Evolutionary conservation across 2,888 invertebrate genomes (phyloP), one percentile per base, ranked within the genome.

Genomic region (Omphaloscelis lunosa): DNA sequence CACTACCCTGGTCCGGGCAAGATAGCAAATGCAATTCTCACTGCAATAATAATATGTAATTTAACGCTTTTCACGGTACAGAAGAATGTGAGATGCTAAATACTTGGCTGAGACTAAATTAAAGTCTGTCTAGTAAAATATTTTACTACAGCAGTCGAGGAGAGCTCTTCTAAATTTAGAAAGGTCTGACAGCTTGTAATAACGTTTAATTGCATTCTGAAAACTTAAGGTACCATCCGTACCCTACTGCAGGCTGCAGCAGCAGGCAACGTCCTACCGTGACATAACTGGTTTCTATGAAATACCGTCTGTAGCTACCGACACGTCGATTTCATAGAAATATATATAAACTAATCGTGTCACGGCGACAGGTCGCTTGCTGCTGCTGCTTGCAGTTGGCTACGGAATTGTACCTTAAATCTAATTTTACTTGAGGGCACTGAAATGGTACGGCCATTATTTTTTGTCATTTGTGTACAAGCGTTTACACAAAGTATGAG

Each of bases 71-170:
- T 15, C 56, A 20, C n/a, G 48, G 48, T 39, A 34, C 41, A 69
- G 15, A 66, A 83, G 65, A 79, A 83, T 73, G 53, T 29, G 20
- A 39, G 66, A 61, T 51, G 27, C 61, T 72, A 69, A 81, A 69
- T 70, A 73, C 69, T 83, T 73, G 23, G 20, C 69, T 58, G 73
- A 20, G 58, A 41, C 74, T 56, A 82, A 71, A 79, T 83, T 70
- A 79, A 73, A 82, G 61, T 82, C 70, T 71, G 45, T 70, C 79
- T 79, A 58, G 61, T 61, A 73, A 70, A 67, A 82, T 83, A 79
- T 83, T 72, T 69, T 59, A 77, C 63, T 27, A 62, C 27, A 5
- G 48, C n/a, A 72, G 58, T 23, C 29, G 15, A 59, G 41, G 3
- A 69, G 23, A 53, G 51, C 53, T 56, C n/a, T 29, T 53, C 58